Base-by-base conservation (phyloP, 2,797 vertebrate genomes). In the Characodon lateralis region DNA sequence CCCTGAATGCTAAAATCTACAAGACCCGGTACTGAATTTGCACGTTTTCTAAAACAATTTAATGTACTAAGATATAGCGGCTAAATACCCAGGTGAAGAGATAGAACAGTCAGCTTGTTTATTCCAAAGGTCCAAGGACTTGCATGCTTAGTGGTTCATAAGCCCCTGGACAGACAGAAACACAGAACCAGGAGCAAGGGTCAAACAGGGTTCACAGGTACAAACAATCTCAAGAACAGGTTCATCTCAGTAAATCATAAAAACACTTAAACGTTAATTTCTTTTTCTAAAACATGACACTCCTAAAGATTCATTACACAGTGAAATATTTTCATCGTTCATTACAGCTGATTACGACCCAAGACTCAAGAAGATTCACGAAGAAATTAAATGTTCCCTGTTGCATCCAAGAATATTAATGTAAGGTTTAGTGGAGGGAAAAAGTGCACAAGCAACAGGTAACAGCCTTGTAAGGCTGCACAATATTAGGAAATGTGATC, bases 1-100 rank as follows among this genome's bases (percentile, higher is more conserved):
- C 78, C 74, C 63, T 41, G 35, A 66, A 41, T 66, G 63, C 20
- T 66, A 12, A 35, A 63, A 63, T 20, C 28, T 63, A 35, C 16
- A 18, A 66, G 63, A 41, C 8, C 35, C 9, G 7, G 2, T 8
- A 65, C 6, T 39, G 31, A 39, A 65, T 20, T 35, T 8, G 31
- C 31, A 10, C 0, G 0, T 7, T 31, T 9, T 43, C 41, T 43
- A 50, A 31, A 31, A 31, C 28, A 31, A 31, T 31, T 31, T 31
- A 31, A 31, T 31, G 28, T 31, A 31, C 28, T 31, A 31, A 31
- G 28, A 31, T 31, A 31, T 31, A 31, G 28, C 28, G 28, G 28
- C 28, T 43, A 43, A 43, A 43, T 43, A 43, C 43, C 43, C 43
- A 5, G 8, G 43, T 43, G 43, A 43, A 43, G 8, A 43, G 43